Percentiles rank a stretch among this genome's conserved stretches.
Evolutionary conservation across 1,140 invertebrate species (phyloP).

Genomic region (Acromyrmex charruanus): DNA sequence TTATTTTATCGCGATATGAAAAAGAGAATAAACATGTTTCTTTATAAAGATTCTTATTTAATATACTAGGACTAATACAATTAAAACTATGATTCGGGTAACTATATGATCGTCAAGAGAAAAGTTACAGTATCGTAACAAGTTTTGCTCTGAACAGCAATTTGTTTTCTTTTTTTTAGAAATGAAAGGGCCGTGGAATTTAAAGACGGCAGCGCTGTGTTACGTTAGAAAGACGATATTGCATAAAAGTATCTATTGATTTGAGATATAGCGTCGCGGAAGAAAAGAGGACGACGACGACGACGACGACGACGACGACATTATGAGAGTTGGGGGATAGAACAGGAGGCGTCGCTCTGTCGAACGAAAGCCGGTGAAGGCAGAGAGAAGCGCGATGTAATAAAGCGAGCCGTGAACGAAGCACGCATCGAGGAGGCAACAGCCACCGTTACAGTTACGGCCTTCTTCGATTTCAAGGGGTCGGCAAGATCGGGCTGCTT

Average conservation of each 20-base stretch:
- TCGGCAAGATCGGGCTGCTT: conserved; percentile 75
- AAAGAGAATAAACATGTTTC: not conserved
- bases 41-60: not conserved
- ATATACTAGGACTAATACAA: not conserved
- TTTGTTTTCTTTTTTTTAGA: not conserved
- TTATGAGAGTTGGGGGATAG: conserved; percentile 12
- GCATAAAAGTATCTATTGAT: conserved; percentile 74
- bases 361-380: conserved; percentile 56
- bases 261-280: conserved; percentile 64
- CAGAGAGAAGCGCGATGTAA: conserved; percentile 68
- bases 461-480: conserved; percentile 78
- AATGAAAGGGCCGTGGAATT: conserved; percentile 26
- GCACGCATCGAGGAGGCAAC: conserved; percentile 70
- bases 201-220: conserved; percentile 29
- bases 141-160: not conserved
- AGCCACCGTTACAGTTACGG: conserved; percentile 71
- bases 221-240: conserved; percentile 54
- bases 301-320: conserved; percentile 12
- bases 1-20: not conserved
- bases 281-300: conserved; percentile 15
- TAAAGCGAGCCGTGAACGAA: conserved; percentile 72
- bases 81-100: not conserved
- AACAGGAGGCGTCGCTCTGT: conserved; percentile 37
- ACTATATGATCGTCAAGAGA: not conserved
- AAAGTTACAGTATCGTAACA: not conserved